Evolutionary conservation across 2,797 vertebrate genomes (phyloP).

Genomic region (Tadarida brasiliensis): DNA sequence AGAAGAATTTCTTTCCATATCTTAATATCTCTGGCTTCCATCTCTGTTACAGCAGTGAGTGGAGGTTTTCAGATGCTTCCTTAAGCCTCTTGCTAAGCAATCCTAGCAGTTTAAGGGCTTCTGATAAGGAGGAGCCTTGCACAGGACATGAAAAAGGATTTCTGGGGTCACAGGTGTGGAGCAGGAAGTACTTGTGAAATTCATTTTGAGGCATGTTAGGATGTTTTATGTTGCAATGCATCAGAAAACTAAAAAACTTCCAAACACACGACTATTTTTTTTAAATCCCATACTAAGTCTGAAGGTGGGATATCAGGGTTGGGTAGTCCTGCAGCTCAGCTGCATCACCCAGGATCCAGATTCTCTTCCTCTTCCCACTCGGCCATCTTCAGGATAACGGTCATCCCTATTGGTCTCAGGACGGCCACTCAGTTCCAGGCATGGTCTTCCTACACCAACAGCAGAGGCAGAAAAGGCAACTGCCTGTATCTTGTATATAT

Average conservation of each 20-base stretch:
- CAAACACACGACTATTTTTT: not conserved
- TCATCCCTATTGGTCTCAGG: not conserved
- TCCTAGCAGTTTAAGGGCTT: not conserved
- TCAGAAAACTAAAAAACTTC: not conserved
- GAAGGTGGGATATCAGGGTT: not conserved
- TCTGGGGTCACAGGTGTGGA: not conserved
- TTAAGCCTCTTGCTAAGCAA: not conserved
- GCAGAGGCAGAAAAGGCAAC: not conserved
- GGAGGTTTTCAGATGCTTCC: constrained; percentile 2
- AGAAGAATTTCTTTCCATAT: not conserved
- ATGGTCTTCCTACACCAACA: not conserved
- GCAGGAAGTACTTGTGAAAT: not conserved
- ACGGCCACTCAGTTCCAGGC: not conserved
- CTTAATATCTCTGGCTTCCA: not conserved
- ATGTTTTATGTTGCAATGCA: not conserved
- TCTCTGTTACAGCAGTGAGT: not conserved
- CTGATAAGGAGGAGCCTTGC: not conserved
- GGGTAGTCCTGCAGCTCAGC: not conserved
- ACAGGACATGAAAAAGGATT: not conserved
- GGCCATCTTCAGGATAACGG: not conserved
- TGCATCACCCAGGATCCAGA: not conserved
- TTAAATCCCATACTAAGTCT: not conserved
- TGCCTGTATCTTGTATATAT: not conserved
- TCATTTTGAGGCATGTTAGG: constrained; percentile 25
- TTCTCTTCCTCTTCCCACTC: not conserved